These are phyloP conservation scores for Notamacropus eugenii DNA, from an alignment of 2,797 vertebrate genomes.

Conservation along the genomic window DNA sequence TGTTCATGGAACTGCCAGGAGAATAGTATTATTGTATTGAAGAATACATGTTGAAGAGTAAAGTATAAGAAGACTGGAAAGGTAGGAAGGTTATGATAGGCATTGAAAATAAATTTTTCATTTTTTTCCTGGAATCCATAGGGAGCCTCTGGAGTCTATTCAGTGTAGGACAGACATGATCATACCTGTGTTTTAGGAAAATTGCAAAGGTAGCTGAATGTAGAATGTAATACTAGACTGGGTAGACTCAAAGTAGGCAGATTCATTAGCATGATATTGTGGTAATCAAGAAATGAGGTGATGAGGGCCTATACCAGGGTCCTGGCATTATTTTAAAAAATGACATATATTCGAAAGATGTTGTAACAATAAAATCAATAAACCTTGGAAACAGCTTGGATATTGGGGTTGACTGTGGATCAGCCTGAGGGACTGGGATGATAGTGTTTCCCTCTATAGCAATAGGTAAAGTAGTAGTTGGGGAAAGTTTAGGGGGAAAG, in stretches of 20 bases:
- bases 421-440: background rate
- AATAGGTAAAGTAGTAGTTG: background rate
- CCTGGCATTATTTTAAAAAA: background rate
- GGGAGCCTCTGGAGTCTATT: background rate
- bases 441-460: background rate
- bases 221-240: background rate
- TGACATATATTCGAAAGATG: background rate
- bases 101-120: background rate
- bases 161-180: background rate
- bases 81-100: background rate
- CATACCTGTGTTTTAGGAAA: background rate
- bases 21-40: background rate
- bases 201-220: background rate
- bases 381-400: background rate
- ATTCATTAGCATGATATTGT: background rate
- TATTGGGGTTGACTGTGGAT: background rate
- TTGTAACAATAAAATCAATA: background rate
- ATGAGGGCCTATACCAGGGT: background rate
- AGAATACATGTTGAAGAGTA: background rate
- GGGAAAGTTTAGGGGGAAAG: background rate
- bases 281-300: background rate
- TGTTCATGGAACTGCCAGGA: background rate
- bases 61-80: background rate
- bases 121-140: background rate
- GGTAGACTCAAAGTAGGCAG: background rate